A percentile compares a stretch with the other conserved stretches of the same genome.
phyloP scores from a whole-genome alignment of 1,140 invertebrate species.

The Riptortus pedestris region DNA sequence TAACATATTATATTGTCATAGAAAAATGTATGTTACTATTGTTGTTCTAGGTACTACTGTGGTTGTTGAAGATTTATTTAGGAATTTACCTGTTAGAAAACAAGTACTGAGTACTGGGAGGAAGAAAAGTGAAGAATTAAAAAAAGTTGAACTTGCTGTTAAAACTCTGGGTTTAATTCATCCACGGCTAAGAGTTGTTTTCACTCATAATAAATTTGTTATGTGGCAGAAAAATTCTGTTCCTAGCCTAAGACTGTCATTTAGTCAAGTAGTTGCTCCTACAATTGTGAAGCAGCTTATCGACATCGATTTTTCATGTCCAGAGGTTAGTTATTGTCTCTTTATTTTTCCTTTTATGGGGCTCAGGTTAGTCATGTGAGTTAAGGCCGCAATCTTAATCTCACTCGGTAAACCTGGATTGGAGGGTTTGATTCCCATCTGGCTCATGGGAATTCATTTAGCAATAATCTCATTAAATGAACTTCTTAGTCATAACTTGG shows the following conservation, averaged over 20 bases:
- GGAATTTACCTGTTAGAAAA: conserved; percentile 49
- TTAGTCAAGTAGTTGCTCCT: conserved; percentile 40
- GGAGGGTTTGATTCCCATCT: too few relatives aligned
- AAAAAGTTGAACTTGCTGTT: conserved; percentile 46
- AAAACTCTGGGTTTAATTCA: conserved; percentile 46
- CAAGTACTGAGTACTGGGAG: conserved; percentile 45
- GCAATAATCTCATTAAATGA: too few relatives aligned
- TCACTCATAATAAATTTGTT: conserved; percentile 44
- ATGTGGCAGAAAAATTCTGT: conserved; percentile 45
- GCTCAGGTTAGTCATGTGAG: too few relatives aligned
- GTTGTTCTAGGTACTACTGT: conserved; percentile 55
- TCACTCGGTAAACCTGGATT: too few relatives aligned
- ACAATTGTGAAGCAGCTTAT: conserved; percentile 39
- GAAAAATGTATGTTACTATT: too few relatives aligned
- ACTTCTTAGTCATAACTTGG: too few relatives aligned
- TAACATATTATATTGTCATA: too few relatives aligned
- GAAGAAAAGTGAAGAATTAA: conserved; percentile 46
- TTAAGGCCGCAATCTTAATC: too few relatives aligned
- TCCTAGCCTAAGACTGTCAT: conserved; percentile 38
- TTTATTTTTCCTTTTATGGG: too few relatives aligned
- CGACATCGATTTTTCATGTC: conserved; percentile 31
- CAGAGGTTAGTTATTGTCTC: background rate
- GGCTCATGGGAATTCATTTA: too few relatives aligned
- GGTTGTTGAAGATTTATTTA: conserved; percentile 46
- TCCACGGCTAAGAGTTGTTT: conserved; percentile 40